Conservation (phyloP, 2,113 vertebrate species). For the Petaurus breviceps region DNA sequence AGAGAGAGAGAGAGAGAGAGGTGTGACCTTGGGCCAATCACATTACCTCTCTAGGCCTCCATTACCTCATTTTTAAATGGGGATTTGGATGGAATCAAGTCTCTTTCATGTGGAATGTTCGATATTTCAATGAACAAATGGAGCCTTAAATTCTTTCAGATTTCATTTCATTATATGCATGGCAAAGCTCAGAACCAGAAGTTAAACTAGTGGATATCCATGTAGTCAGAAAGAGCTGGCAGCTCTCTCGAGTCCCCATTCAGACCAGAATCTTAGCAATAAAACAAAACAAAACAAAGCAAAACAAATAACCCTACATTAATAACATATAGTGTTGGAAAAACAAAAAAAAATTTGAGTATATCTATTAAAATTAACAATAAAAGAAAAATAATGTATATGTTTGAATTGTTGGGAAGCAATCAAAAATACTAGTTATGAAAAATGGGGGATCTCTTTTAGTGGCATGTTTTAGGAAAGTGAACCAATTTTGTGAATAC, state of each 20-base stretch:
- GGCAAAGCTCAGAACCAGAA: conserved; percentile 66
- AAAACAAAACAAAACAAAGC: conserved; percentile 44
- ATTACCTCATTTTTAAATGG: background rate
- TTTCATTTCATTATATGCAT: conserved; percentile 69
- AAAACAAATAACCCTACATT: conserved; percentile 74
- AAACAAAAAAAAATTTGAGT: conserved; percentile 49
- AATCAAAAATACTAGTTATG: conserved; percentile 40
- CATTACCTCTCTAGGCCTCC: background rate
- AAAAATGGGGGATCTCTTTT: conserved; percentile 29
- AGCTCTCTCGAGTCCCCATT: conserved; percentile 73
- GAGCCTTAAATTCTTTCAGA: background rate
- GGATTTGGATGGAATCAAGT: background rate
- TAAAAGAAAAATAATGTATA: conserved; percentile 61
- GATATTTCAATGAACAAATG: background rate
- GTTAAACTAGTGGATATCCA: conserved; percentile 65
- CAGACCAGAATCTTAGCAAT: conserved; percentile 71
- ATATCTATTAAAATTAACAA: conserved; percentile 64
- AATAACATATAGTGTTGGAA: conserved; percentile 76
- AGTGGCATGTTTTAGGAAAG: conserved; percentile 41
- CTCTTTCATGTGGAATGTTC: background rate
- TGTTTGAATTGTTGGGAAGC: conserved; percentile 42
- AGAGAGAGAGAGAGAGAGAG: too few relatives aligned
- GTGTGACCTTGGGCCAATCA: background rate
- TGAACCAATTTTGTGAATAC: background rate
- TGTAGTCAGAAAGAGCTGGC: conserved; percentile 72